phyloP scores from a whole-genome alignment of 2,888 invertebrate genomes.

The Amblyjoppa fuscipennis region DNA sequence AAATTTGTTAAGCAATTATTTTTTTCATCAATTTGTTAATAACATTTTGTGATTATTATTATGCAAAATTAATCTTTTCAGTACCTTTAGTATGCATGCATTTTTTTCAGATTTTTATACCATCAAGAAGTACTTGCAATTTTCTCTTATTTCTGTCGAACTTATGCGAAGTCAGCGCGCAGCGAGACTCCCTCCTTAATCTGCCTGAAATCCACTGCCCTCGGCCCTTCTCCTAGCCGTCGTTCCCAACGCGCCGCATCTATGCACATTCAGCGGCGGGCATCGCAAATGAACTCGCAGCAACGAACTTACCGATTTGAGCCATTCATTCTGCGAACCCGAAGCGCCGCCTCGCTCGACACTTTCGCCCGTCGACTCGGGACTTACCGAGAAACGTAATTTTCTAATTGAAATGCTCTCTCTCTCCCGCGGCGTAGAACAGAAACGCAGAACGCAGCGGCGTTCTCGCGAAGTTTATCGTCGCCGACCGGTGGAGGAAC shows the following conservation, averaged over 20 bases:
- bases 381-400: constrained; percentile 52
- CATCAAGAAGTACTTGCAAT: no score
- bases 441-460: background rate
- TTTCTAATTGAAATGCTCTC: constrained; percentile 50
- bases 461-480: constrained; percentile 47
- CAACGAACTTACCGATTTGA: constrained; percentile 33
- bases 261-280: background rate
- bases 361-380: background rate
- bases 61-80: no score
- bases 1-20: no score
- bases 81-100: no score
- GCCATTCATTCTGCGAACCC: constrained; percentile 29
- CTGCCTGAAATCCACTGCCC: background rate
- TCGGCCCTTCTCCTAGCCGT: background rate
- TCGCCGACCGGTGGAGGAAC: constrained; percentile 19
- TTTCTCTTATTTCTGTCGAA: no score
- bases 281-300: constrained; percentile 38
- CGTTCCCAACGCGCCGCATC: constrained; percentile 6
- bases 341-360: constrained; percentile 25
- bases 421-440: background rate
- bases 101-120: no score
- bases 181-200: background rate
- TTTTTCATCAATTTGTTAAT: no score
- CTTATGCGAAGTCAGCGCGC: no score
- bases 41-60: no score